Evolutionary conservation across 1,140 invertebrate species (phyloP), one percentile per base, ranked within the genome.

Genomic region (Drosophila ananassae): DNA sequence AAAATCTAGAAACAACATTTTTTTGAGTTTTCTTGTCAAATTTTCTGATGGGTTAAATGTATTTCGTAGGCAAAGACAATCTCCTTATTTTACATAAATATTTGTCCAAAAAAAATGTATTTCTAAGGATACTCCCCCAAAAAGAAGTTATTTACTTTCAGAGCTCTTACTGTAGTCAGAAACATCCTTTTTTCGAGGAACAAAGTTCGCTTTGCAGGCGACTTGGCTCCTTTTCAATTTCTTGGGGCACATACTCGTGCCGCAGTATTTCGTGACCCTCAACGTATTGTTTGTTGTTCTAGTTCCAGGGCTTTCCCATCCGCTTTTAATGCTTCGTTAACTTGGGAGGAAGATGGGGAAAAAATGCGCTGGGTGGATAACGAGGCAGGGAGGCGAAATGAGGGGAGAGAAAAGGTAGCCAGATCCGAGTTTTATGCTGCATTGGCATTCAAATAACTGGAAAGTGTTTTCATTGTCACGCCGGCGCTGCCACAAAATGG

Each of bases 381-480:
- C 12, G 41, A 13, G 6, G 13, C 5, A 17, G 41, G 41, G 41
- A 21, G 1, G 17, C 0, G 17, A 17, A 17, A 17, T 17, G 17
- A 1, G 17, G 17, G 17, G 13, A 2, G 58, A 48, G 63, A 46
- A 12, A n/a, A 6, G 37, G 58, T 24, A 9, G 32, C 2, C 1
- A 21, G 58, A 55, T 44, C 24, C 58, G 30, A 63, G 71, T 73
- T 73, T 74, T 59, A 74, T 75, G 72, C 72, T 66, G 72, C 71
- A 66, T 59, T 75, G 73, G 44, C 73, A 77, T 77, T 77, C 74
- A 62, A 76, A 77, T 77, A 60, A 78, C 51, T 61, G 54, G 60
- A 80, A 80, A 66, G 59, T 64, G 51, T 63, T 64, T 71, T 60
- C 59, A 55, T 64, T 60, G 69, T 68, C 52, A 44, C 62, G 59